Percentiles rank a stretch among this genome's conserved stretches.
These are phyloP conservation scores for Chaetogeoica ovagalla DNA, from an alignment of 2,888 invertebrate genomes.

Conservation along the genomic window DNA sequence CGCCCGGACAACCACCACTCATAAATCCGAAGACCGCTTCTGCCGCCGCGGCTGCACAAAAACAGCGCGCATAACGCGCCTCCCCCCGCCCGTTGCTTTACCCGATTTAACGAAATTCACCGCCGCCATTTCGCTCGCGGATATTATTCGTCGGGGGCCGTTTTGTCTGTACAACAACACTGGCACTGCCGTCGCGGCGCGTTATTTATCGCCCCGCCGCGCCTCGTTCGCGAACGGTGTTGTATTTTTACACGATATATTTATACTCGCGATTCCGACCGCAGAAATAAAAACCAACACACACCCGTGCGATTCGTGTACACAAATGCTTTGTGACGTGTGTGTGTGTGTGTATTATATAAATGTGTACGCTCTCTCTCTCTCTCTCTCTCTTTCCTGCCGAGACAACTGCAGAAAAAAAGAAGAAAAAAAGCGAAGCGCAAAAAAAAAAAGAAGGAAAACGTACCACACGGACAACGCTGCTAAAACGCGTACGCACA, in stretches of 20 bases:
- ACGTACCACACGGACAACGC: not conserved
- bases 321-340: too few species aligned
- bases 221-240: not conserved
- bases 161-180: not conserved
- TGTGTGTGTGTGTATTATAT: not conserved
- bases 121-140: not conserved
- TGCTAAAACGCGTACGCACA: not conserved
- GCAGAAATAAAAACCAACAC: not conserved
- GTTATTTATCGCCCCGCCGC: not conserved
- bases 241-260: not conserved
- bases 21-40: not conserved
- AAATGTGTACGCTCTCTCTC: too few species aligned
- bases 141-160: too few species aligned
- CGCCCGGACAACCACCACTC: constrained; percentile 35
- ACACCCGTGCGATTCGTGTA: not conserved
- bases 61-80: too few species aligned
- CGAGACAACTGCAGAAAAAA: not conserved
- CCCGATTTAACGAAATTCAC: constrained; percentile 12
- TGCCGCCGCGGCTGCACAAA: too few species aligned
- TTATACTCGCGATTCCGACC: not conserved
- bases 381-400: not conserved
- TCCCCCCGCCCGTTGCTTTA: not conserved
- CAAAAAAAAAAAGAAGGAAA: too few species aligned
- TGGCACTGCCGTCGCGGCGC: not conserved
- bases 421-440: not conserved